Evolutionary conservation across 2,113 vertebrate species (phyloP).

Genomic region (Salvelinus fontinalis): DNA sequence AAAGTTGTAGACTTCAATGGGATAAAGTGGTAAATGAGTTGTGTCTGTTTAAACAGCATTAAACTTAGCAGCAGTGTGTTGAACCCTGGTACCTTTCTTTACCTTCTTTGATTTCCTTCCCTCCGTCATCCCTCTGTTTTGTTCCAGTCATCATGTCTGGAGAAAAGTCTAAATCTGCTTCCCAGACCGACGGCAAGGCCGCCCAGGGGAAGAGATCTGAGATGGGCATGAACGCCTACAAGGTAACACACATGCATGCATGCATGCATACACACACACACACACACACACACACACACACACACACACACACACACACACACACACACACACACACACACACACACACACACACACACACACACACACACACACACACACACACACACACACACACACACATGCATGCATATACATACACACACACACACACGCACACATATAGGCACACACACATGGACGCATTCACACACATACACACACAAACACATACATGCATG

Average conservation of each 20-base stretch:
- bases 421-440: not conserved
- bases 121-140: not conserved
- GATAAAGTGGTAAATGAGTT: too few relatives aligned
- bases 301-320: not conserved
- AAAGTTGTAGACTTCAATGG: too few relatives aligned
- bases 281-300: not conserved
- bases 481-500: not conserved
- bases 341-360: not conserved
- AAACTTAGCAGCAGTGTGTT: not conserved
- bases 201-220: conserved; percentile 65
- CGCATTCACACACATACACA: not conserved
- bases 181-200: conserved; percentile 70
- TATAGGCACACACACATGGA: not conserved
- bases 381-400: not conserved
- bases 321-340: conserved; percentile 1
- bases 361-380: not conserved
- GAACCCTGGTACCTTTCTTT: too few relatives aligned
- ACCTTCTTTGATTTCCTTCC: not conserved
- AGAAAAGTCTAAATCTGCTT: conserved; percentile 71
- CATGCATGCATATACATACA: too few relatives aligned
- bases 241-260: conserved; percentile 48
- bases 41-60: too few relatives aligned
- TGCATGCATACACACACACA: not conserved
- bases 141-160: conserved; percentile 70
- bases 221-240: conserved; percentile 62